phyloP scores from a whole-genome alignment of 2,797 vertebrate species.

The Eremophila alpestris region DNA sequence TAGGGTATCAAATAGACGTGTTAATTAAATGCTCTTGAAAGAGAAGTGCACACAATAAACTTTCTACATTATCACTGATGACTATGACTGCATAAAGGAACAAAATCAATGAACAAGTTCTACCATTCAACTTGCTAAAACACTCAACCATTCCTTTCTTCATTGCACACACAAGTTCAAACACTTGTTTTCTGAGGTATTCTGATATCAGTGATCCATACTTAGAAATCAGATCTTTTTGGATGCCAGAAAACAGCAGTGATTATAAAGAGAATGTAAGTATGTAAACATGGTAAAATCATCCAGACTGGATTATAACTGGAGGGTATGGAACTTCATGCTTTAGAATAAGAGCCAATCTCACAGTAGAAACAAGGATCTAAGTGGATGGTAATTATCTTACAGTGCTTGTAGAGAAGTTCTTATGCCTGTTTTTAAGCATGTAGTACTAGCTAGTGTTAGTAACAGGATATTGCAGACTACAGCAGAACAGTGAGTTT shows the following conservation, averaged over 20 bases:
- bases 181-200: neutral
- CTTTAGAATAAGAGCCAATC: neutral
- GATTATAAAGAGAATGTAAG: neutral
- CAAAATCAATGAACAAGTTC: neutral
- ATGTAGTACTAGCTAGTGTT: neutral
- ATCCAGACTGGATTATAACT: neutral
- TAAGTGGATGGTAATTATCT: neutral
- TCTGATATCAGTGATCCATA: neutral
- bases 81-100: neutral
- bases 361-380: neutral
- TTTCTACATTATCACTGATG: neutral
- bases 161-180: neutral
- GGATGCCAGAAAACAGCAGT: neutral
- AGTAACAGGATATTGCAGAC: neutral
- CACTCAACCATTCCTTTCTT: neutral
- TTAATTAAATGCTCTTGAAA: neutral
- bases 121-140: neutral
- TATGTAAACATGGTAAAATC: neutral
- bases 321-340: neutral
- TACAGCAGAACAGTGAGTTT: neutral
- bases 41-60: neutral
- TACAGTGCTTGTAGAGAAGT: neutral
- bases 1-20: neutral
- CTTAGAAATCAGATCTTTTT: neutral
- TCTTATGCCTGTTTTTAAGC: neutral